Percentiles rank a stretch among this genome's conserved stretches.
phyloP scores from a whole-genome alignment of 2,113 vertebrate species.

The Phalacrocorax brasilianus region DNA sequence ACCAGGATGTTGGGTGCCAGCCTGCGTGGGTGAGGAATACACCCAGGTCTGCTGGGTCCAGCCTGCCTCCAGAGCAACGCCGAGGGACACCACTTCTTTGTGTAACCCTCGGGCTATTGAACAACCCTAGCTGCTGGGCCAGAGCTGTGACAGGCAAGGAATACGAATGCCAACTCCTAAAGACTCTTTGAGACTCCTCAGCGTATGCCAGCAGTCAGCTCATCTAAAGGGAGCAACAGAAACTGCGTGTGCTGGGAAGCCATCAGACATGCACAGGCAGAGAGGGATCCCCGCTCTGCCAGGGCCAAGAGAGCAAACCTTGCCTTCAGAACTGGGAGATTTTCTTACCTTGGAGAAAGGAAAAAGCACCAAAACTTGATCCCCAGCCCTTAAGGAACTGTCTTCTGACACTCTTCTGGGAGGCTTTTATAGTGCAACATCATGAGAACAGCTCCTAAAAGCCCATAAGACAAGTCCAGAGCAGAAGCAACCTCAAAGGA shows the following conservation, averaged over 20 bases:
- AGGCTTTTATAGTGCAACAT: neutral
- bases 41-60: neutral
- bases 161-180: neutral
- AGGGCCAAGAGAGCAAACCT: neutral
- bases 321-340: neutral
- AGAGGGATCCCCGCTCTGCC: neutral
- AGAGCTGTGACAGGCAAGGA: neutral
- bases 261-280: accelerated
- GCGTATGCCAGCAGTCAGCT: neutral
- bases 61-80: neutral
- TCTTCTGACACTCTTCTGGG: neutral
- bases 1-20: neutral
- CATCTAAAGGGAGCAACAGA: neutral
- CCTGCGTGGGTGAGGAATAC: accelerated
- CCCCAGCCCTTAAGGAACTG: neutral
- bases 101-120: neutral
- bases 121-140: neutral
- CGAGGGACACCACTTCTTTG: neutral
- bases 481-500: neutral
- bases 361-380: neutral
- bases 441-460: neutral
- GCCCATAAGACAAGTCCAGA: neutral
- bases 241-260: neutral
- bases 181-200: neutral
- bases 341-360: neutral